phyloP scores from a whole-genome alignment of 2,113 vertebrate genomes.

The Tragelaphus strepsiceros region DNA sequence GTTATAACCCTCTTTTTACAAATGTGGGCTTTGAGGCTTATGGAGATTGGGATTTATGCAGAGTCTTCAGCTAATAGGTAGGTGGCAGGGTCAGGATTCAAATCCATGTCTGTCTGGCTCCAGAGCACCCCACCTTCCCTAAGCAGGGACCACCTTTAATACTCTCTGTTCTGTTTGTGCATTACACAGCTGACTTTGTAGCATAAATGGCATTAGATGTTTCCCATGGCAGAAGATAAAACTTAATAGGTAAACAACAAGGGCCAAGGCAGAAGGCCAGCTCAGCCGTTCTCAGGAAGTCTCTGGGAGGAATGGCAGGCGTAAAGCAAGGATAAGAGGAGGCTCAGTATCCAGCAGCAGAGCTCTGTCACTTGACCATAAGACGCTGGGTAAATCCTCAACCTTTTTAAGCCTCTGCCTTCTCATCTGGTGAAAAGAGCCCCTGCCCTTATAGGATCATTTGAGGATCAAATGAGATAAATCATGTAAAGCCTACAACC shows the following conservation, averaged over 20 bases:
- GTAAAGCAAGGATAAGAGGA: not conserved
- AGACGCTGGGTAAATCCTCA: not conserved
- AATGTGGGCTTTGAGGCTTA: not conserved
- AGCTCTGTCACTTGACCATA: not conserved
- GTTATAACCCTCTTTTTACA: not conserved
- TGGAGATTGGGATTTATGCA: not conserved
- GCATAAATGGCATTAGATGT: not conserved
- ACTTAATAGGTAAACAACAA: not conserved
- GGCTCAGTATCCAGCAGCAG: not conserved
- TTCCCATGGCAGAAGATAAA: not conserved
- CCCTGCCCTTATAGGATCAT: not conserved
- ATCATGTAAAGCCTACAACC: not conserved
- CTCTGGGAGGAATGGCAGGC: not conserved
- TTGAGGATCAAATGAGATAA: not conserved
- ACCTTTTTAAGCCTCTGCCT: not conserved
- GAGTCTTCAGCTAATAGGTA: not conserved
- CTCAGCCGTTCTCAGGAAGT: not conserved
- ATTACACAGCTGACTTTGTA: not conserved
- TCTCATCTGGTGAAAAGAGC: not conserved
- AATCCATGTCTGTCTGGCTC: not conserved
- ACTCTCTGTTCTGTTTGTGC: not conserved
- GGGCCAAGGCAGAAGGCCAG: not conserved
- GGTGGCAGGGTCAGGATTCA: not conserved
- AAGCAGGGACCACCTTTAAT: not conserved
- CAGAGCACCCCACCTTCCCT: not conserved